Percentiles rank a stretch among this genome's conserved stretches.
phyloP scores from a whole-genome alignment of 2,888 invertebrate genomes.

The Diabrotica balteata region DNA sequence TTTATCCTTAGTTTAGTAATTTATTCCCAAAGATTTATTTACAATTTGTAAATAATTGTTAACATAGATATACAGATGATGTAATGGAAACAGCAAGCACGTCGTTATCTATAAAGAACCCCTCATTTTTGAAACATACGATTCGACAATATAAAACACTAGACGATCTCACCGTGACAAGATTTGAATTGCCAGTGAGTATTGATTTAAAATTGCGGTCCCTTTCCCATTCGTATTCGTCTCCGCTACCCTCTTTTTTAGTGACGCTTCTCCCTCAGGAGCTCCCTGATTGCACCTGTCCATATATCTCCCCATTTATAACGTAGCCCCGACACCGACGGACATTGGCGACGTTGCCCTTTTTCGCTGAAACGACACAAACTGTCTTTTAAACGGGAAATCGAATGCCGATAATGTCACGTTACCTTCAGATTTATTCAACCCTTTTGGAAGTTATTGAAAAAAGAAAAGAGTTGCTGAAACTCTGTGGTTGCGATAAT shows the following conservation, averaged over 20 bases:
- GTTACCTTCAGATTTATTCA: constrained; percentile 57
- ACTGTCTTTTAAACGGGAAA: constrained; percentile 53
- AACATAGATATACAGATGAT: too few species aligned
- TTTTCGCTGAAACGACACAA: constrained; percentile 58
- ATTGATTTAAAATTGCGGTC: constrained; percentile 60
- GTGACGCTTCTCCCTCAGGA: constrained; percentile 59
- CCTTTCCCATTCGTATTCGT: constrained; percentile 55
- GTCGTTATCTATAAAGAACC: too few species aligned
- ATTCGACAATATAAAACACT: constrained; percentile 27
- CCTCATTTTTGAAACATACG: neutral
- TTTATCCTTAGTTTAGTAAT: too few species aligned
- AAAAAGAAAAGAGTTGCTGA: constrained; percentile 16
- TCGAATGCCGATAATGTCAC: constrained; percentile 58
- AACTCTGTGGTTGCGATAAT: constrained; percentile 19
- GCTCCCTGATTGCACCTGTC: constrained; percentile 61
- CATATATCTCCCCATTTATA: constrained; percentile 57
- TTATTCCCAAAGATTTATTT: too few species aligned
- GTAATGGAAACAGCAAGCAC: too few species aligned
- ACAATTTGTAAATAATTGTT: too few species aligned
- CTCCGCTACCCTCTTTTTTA: constrained; percentile 52
- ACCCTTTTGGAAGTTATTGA: constrained; percentile 46
- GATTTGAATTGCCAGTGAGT: constrained; percentile 51
- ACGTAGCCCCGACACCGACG: constrained; percentile 38
- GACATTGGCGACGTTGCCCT: constrained; percentile 31
- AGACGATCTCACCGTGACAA: constrained; percentile 34